phyloP scores from a whole-genome alignment of 2,888 invertebrate genomes.

The Terebella lapidaria region DNA sequence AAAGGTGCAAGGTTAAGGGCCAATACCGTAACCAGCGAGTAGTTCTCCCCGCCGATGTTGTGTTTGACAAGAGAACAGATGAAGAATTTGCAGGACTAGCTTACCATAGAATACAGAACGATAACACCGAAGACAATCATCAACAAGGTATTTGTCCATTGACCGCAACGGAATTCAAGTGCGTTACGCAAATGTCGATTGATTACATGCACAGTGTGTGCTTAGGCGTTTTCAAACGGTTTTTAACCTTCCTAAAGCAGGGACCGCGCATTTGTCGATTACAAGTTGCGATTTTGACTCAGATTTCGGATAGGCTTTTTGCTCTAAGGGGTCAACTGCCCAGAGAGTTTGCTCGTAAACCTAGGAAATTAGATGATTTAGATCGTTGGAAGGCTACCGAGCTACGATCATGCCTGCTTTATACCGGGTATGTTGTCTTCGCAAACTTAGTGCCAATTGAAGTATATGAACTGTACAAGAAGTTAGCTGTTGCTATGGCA shows the following conservation, averaged over 20 bases:
- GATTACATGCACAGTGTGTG: conserved; percentile 41
- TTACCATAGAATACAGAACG: too few relatives aligned
- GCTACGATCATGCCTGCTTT: conserved; percentile 31
- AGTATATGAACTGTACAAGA: conserved; percentile 26
- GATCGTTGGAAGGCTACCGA: conserved; percentile 36
- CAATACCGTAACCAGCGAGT: too few relatives aligned
- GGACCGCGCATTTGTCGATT: conserved; percentile 20
- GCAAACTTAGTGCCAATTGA: conserved; percentile 13
- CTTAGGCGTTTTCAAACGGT: conserved; percentile 30
- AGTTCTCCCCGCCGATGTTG: too few relatives aligned
- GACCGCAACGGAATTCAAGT: conserved; percentile 16
- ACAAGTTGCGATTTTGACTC: not conserved
- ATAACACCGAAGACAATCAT: too few relatives aligned
- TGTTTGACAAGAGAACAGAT: too few relatives aligned
- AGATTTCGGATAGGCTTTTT: conserved; percentile 9
- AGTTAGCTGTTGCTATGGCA: conserved; percentile 26
- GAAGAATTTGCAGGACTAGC: too few relatives aligned
- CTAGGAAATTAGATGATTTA: conserved; percentile 23
- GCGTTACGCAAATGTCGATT: conserved; percentile 29
- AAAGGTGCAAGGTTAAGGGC: conserved; percentile 2
- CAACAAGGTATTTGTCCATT: too few relatives aligned
- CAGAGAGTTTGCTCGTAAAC: conserved; percentile 29
- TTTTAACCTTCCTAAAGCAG: conserved; percentile 25
- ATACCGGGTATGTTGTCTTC: conserved; percentile 30
- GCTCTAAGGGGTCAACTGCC: conserved; percentile 23